Evolutionary conservation across 2,113 vertebrate species (phyloP), one percentile per base, ranked within the genome.

Genomic region (Ictidomys tridecemlineatus): DNA sequence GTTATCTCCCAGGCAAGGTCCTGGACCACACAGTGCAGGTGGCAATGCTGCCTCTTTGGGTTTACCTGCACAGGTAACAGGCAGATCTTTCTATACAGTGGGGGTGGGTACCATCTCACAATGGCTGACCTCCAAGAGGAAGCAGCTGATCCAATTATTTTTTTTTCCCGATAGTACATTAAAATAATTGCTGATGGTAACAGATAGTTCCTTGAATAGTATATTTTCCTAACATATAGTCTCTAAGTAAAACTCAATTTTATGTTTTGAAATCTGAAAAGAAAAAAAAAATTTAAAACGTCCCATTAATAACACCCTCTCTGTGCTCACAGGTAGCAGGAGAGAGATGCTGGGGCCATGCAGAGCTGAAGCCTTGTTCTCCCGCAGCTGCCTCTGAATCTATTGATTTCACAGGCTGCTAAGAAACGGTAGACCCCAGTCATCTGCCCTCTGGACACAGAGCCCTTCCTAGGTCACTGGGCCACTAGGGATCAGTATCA

Each of bases 101-200:
- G 5, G n/a, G 16, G 42, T 39, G 34, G 45, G 20, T 14, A 61
- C 10, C 30, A 17, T 39, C 70, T 95, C 61, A 93, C 16, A 28
- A 5, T 30, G 63, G 84, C 82, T 83, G 37, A 87, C 76, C 72
- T 92, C 77, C 58, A 92, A 92, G 72, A 90, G 45, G 69, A 94
- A 94, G 92, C 58, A 88, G 87, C 76, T 77, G 92, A 95, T 72
- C 34, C 89, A 79, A 80, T 78, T 88, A 17, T 70, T 86, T 82
- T 72, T 58, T 34, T 30, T 82, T 77, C 84, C 77, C 73, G 91
- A 93, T 20, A 56, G 8, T 85, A 79, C 61, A 80, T 91, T 93
- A 89, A 96, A 84, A 93, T 91, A 95, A 86, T 58, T 39, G 92
- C 45, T 76, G 85, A 89, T 85, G 65, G 94, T 85, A 72, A 84